Evolutionary conservation across 2,888 invertebrate species (phyloP).

Genomic region (Ceraclea dissimilis): DNA sequence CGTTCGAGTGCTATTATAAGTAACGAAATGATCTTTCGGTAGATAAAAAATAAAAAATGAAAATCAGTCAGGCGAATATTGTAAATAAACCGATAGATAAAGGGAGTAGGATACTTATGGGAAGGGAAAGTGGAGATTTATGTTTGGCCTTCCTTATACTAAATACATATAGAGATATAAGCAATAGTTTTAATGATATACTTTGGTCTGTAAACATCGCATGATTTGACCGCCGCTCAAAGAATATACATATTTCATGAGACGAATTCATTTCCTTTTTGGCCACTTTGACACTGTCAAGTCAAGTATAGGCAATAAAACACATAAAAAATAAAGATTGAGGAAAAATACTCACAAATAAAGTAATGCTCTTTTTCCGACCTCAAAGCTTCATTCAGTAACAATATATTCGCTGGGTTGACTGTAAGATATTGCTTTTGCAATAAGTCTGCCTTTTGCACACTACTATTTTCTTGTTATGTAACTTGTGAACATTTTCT

Average conservation of each 20-base stretch:
- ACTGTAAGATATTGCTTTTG: too few species aligned
- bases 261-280: conserved; percentile 13
- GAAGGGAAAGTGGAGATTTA: too few species aligned
- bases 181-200: conserved; percentile 1
- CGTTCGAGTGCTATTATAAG: background rate
- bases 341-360: too few species aligned
- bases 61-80: background rate
- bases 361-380: too few species aligned
- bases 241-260: conserved; percentile 24
- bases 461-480: too few species aligned
- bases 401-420: too few species aligned
- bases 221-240: conserved; percentile 18
- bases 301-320: conserved; percentile 7
- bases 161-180: background rate
- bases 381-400: too few species aligned
- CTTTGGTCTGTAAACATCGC: conserved; percentile 13
- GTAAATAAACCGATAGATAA: background rate
- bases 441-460: too few species aligned
- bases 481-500: too few species aligned
- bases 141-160: background rate
- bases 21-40: too few species aligned
- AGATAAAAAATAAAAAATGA: background rate
- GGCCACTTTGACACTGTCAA: conserved; percentile 6
- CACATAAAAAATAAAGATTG: background rate
- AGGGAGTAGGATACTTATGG: background rate